Base-by-base conservation (phyloP, 2,797 vertebrate genomes). In the Neomorphus geoffroyi region DNA sequence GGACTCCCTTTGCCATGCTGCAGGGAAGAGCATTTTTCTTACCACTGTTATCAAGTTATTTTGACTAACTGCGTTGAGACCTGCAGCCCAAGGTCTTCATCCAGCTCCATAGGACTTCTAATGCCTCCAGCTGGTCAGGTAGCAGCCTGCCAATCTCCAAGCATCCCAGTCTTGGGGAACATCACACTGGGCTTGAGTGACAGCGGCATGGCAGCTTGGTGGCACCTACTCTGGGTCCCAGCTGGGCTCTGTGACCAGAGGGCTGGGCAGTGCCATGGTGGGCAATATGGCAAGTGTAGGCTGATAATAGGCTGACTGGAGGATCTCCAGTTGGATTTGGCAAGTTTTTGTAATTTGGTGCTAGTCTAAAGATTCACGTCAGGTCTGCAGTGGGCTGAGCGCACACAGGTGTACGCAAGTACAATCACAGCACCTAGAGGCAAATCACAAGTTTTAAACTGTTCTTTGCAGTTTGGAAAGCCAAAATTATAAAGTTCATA, bases 141-240 rank as follows among this genome's bases (percentile, higher is more conserved):
- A 92, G 33, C 32, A 65, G 26, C 37, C 26, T 9, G 7, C 60
- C 48, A 17, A 2, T 12, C 24, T 33, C 16, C 60, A 60, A 32
- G 30, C 16, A 22, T 27, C 28, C 21, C 32, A 2, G 26, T 3
- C 57, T 74, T 67, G 48, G 32, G 28, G 46, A 81, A 19, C 10
- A 3, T 41, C 51, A 30, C 27, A 27, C 24, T 45, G 18, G 37
- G 32, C 28, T 39, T 1, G 1, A 16, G 61, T 73, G 75, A 18
- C 57, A 60, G 51, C 1, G 2, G 23, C 43, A 65, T 0, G 0
- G 8, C 18, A 27, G 18, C 0, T 0, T 5, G 61, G 39, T 43
- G 61, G 53, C 78, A 60, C 35, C 0, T 0, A 69, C 27, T 77
- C 53, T n/a, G 15, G 41, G 51, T 33, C 27, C 62, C 3, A 1